Evolutionary conservation across 2,888 invertebrate genomes (phyloP).

Genomic region (Lasioglossum villosulum): DNA sequence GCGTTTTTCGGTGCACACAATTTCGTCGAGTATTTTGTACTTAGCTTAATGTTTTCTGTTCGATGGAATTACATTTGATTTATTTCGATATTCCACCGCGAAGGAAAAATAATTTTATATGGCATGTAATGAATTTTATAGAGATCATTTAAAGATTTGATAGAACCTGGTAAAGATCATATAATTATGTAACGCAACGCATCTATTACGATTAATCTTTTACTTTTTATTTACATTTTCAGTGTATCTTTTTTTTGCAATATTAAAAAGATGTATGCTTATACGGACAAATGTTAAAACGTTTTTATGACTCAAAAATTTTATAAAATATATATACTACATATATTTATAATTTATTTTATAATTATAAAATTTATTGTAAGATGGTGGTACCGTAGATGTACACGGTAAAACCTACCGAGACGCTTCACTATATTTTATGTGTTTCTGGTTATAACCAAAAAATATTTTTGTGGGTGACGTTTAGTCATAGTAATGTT

Average conservation of each 20-base stretch:
- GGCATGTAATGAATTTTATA: neutral
- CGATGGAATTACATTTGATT: neutral
- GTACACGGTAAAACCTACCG: neutral
- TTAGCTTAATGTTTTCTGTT: slow-evolving; percentile 36
- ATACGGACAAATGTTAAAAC: neutral
- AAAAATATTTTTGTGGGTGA: slow-evolving; percentile 81
- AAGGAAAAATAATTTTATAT: neutral
- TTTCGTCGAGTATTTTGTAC: slow-evolving; percentile 25
- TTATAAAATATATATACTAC: neutral
- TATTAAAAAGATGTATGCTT: too few relatives aligned
- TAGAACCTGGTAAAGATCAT: neutral
- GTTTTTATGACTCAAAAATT: neutral
- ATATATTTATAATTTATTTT: neutral
- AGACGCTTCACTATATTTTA: slow-evolving; percentile 26
- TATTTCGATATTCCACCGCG: neutral
- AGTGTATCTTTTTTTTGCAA: neutral
- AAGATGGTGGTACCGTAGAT: slow-evolving; percentile 39
- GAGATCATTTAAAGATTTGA: slow-evolving; percentile 24
- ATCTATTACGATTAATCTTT: neutral
- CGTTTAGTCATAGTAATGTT: slow-evolving; percentile 73
- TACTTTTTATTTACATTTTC: neutral
- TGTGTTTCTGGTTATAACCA: slow-evolving; percentile 56
- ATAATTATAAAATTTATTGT: slow-evolving; percentile 9
- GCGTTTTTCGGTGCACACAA: neutral
- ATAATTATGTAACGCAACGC: slow-evolving; percentile 8